Percentiles rank a stretch among this genome's conserved stretches.
Evolutionary conservation across 37 sponge, comb jelly and placozoan species (phyloP).

Genomic region (Theonella swinhoei): DNA sequence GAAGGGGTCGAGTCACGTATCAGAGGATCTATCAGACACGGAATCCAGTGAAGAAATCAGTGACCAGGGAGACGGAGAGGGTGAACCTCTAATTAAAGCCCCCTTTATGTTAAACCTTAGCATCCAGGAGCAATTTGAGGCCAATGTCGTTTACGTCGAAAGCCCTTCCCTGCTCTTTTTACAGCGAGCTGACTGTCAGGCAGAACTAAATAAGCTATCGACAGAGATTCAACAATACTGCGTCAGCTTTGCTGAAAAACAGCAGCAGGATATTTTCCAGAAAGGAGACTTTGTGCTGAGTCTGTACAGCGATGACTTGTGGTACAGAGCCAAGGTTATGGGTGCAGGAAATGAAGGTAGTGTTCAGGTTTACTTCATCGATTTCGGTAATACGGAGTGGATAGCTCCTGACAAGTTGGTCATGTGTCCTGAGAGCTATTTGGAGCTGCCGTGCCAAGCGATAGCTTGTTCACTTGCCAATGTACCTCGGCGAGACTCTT

Average conservation of each 20-base stretch:
- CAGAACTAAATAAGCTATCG: conserved; percentile 52
- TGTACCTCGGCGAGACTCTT: conserved; percentile 68
- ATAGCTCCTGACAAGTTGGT: conserved; percentile 28
- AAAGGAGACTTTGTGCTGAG: conserved; percentile 76
- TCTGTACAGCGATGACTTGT: conserved; percentile 53
- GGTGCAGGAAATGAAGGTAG: conserved; percentile 14
- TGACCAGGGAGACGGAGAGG: conserved; percentile 30
- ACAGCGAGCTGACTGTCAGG: conserved; percentile 59
- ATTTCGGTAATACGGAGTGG: conserved; percentile 67
- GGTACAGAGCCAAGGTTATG: conserved; percentile 78
- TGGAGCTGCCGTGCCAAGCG: conserved; percentile 72
- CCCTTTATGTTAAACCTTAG: conserved; percentile 68
- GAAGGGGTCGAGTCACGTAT: conserved; percentile 12
- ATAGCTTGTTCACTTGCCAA: conserved; percentile 70
- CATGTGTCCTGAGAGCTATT: conserved; percentile 68
- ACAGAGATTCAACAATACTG: conserved; percentile 71
- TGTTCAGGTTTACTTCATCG: conserved; percentile 61
- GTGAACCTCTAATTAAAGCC: conserved; percentile 56
- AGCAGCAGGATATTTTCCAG: conserved; percentile 12
- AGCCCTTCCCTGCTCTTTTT: conserved; percentile 68
- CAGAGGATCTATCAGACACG: background rate
- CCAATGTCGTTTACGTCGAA: conserved; percentile 42
- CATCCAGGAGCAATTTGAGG: conserved; percentile 42
- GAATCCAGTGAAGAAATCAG: conserved; percentile 13
- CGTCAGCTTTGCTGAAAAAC: conserved; percentile 22